phyloP scores from a whole-genome alignment of 2,888 invertebrate genomes.

The Caradrina kadenii region DNA sequence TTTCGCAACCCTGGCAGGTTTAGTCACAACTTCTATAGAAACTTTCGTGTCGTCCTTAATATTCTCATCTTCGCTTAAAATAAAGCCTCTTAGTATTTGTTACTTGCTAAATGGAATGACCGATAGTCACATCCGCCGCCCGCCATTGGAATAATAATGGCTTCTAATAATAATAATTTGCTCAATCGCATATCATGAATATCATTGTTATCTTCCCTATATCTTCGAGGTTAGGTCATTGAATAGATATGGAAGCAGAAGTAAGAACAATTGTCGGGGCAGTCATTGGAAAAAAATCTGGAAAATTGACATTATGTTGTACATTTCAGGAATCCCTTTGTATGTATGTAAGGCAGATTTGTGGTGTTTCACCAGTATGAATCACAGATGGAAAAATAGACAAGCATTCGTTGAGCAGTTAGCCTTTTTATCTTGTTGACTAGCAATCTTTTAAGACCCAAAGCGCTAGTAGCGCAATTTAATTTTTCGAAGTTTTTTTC shows the following conservation, averaged over 20 bases:
- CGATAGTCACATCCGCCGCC: conserved; percentile 47
- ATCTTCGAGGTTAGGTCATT: conserved; percentile 2
- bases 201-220: conserved; percentile 18
- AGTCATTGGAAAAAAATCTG: background rate
- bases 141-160: conserved; percentile 45
- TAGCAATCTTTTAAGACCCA: too few species aligned
- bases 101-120: conserved; percentile 8
- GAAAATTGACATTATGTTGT: background rate
- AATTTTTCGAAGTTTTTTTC: too few species aligned
- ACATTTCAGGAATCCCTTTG: background rate
- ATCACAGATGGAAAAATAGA: background rate
- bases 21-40: too few species aligned
- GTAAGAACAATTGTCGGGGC: conserved; percentile 6
- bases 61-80: conserved; percentile 3
- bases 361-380: background rate
- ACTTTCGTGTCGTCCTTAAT: background rate
- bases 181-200: conserved; percentile 20
- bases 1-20: too few species aligned
- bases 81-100: conserved; percentile 22
- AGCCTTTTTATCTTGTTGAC: too few species aligned
- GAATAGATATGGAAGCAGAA: conserved; percentile 14
- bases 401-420: background rate
- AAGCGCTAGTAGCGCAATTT: too few species aligned
- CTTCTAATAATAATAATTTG: conserved; percentile 39
- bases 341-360: background rate